phyloP scores from a whole-genome alignment of 2,113 vertebrate species.

The Dasyornis broadbenti region DNA sequence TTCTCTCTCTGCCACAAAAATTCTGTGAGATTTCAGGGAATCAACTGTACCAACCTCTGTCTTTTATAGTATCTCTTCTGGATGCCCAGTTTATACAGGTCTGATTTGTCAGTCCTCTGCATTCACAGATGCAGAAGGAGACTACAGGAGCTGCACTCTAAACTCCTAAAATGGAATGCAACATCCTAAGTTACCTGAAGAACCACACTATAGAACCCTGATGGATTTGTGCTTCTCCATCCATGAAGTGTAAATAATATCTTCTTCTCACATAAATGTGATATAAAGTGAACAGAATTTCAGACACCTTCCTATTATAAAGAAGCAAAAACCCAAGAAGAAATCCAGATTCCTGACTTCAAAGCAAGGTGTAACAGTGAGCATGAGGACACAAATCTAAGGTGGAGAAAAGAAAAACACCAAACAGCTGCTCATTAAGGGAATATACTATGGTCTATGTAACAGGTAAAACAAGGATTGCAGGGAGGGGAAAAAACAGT shows the following conservation, averaged over 20 bases:
- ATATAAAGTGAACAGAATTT: neutral
- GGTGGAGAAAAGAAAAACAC: neutral
- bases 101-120: neutral
- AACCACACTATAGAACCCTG: neutral
- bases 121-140: neutral
- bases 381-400: neutral
- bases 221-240: neutral
- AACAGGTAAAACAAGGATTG: neutral
- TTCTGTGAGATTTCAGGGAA: neutral
- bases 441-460: neutral
- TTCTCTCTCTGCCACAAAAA: neutral
- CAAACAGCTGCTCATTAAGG: neutral
- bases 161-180: neutral
- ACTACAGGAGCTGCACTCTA: neutral
- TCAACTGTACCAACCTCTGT: neutral
- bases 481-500: rapidly evolving
- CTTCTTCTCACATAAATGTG: neutral
- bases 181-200: neutral
- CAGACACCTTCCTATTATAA: neutral
- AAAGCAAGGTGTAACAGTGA: neutral
- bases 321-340: neutral
- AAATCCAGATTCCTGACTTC: neutral
- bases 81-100: neutral
- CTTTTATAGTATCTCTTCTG: neutral
- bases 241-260: neutral